Evolutionary conservation across 1,140 invertebrate species (phyloP), one percentile per base, ranked within the genome.

Genomic region (Drosophila bocqueti): DNA sequence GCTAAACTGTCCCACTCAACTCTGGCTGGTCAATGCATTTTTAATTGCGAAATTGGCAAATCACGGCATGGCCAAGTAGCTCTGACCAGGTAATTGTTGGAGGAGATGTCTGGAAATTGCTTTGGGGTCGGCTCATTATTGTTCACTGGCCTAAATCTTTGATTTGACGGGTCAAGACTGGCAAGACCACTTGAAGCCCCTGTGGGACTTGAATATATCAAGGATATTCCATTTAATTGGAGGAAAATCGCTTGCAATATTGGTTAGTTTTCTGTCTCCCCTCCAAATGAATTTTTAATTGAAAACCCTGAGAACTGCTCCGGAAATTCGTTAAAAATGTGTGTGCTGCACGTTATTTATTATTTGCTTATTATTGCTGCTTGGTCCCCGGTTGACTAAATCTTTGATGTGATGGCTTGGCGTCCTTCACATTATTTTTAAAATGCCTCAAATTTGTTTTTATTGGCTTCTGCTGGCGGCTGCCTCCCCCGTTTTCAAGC

Each of bases 41-140:
- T 83, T 87, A 68, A 87, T 87, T 67, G 62, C 64, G 26, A 79
- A 79, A 78, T 79, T 67, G 76, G 63, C 40, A 69, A 78, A 78
- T 68, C 64, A 45, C 52, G 62, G 58, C 40, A 24, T 31, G 36
- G 55, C 18, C 54, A 57, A 24, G 21, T 3, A 21, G 2, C n/a
- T 11, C 15, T 46, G 34, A 16, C 47, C 31, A 26, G 64, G 47
- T 45, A 54, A 71, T 71, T 71, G 47, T 9, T 18, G n/a, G 24
- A 54, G 36, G 31, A 54, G 42, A 66, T 16, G 50, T 16, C 16
- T 45, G 69, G 16, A 74, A 73, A 69, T 73, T 21, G 63, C 26
- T 55, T 55, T 38, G 15, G 18, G 18, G 8, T 26, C 31, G 21
- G 6, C 47, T 63, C 13, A 54, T 63, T 63, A 50, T 62, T 18